phyloP scores from a whole-genome alignment of 2,113 vertebrate genomes.

The Callipepla squamata region DNA sequence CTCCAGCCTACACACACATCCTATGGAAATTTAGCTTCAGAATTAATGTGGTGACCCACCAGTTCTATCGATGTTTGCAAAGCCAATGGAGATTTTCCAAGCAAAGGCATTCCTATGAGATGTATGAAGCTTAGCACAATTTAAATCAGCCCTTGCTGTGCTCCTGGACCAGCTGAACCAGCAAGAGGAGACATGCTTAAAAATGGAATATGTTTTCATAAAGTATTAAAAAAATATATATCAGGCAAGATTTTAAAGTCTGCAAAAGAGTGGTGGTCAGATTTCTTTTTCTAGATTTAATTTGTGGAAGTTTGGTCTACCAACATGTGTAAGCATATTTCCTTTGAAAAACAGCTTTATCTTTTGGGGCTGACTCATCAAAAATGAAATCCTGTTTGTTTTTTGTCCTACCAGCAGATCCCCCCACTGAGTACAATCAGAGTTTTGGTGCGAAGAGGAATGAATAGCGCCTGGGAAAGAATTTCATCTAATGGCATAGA shows the following conservation, averaged over 20 bases:
- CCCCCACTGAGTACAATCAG: background rate
- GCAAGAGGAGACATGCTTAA: background rate
- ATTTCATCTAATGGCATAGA: background rate
- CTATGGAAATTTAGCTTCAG: background rate
- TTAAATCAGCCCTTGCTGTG: background rate
- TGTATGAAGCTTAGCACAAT: background rate
- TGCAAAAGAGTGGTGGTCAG: background rate
- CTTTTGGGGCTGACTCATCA: background rate
- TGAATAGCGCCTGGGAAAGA: background rate
- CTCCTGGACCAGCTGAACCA: background rate
- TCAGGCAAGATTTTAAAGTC: background rate
- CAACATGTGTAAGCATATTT: constrained; percentile 8
- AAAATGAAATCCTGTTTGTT: background rate
- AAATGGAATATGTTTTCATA: background rate
- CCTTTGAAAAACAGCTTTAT: background rate
- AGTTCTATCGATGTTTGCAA: background rate
- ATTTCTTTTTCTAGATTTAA: background rate
- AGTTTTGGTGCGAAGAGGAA: constrained; percentile 18
- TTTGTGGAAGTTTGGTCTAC: background rate
- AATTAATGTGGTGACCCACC: background rate
- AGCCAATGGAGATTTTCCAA: background rate
- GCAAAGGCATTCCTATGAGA: background rate
- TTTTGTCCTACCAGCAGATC: background rate
- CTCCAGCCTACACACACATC: background rate
- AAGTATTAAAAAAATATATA: background rate